Base-by-base conservation (phyloP, 2,797 vertebrate species). In the Podarcis lilfordi region DNA sequence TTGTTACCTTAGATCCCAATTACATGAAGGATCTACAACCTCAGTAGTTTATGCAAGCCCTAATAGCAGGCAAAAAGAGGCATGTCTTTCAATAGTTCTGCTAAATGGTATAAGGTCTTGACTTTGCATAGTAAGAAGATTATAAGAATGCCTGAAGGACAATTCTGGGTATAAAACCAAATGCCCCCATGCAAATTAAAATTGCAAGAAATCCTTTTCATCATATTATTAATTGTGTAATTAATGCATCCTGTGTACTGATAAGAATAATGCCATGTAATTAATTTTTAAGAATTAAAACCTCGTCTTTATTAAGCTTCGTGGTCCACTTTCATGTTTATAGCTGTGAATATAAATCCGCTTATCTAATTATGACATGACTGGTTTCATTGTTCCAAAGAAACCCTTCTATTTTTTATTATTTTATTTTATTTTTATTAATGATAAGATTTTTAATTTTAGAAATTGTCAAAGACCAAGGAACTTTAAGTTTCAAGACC, bases 191-290 rank as follows among this genome's bases (percentile, higher is more conserved):
- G 95, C 92, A 95, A 95, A 95, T 96, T 96, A 91, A 94, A 95
- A 94, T 93, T 91, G 89, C 45, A 91, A 94, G 92, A 93, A 91
- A 68, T 88, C 77, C 89, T 90, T 96, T 97, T 97, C 96, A 96
- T 96, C 95, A 94, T 96, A 94, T 96, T 97, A 96, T 96, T 97
- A 97, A 97, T 97, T 97, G 96, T 96, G 95, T 97, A 97, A 97
- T 97, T 96, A 97, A 97, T 97, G 96, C 95, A 95, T 97, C 96
- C 96, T 96, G 95, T 97, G 96, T 97, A 96, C 96, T 90, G 97
- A 97, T 97, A 97, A 97, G 94, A 96, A 95, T 97, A 97, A 97
- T 97, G 96, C 96, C 96, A 95, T 97, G 96, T 97, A 97, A 97
- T 97, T 97, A 97, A 97, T 97, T 97, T 97, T 96, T 96, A 95